Evolutionary conservation across 2,888 invertebrate genomes (phyloP), one percentile per base, ranked within the genome.

Genomic region (Luperina nickerlii): DNA sequence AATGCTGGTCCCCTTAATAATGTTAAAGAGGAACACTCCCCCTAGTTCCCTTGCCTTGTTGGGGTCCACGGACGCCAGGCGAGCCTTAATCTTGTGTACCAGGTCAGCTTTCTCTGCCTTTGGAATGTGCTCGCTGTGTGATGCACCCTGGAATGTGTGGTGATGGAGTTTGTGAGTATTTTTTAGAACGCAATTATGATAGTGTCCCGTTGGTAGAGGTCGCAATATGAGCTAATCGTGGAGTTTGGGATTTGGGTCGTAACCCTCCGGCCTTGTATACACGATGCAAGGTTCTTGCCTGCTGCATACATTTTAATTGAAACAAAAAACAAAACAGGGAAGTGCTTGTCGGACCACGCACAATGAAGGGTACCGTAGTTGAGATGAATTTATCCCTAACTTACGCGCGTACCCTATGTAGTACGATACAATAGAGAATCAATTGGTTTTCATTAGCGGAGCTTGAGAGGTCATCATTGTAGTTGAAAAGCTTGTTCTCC

Each of bases 21-120:
- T 94, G 86, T 96, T 96, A 88, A 97, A 97, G 5, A 97, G 94
- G 90, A 95, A 97, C 3, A 97, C 95, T 3, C 97, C 97, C 0
- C 97, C 97, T 0, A 97, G 89, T 76, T 94, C 95, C 81, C 87
- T 92, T 0, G 96, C 97, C 79, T 94, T 94, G 67, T 88, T 90
- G 0, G 93, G 94, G 86, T 97, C 97, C 0, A 94, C 94, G 0
- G 93, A 88, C 0, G 92, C 92, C 27, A 97, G 90, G 3, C 93
- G 92, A 0, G 93, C 92, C 78, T 95, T 95, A 77, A 97, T 97
- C 84, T 87, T 93, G 73, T 82, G 75, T 68, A 97, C 96, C 82
- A 97, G 87, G 76, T 96, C 97, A 0, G 84, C 90, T 74, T 96
- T 95, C 72, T 88, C 92, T 3, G 89, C 20, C n/a, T 85, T 80